phyloP scores from a whole-genome alignment of 2,888 invertebrate genomes.

The Coronaproctus castanopsis region DNA sequence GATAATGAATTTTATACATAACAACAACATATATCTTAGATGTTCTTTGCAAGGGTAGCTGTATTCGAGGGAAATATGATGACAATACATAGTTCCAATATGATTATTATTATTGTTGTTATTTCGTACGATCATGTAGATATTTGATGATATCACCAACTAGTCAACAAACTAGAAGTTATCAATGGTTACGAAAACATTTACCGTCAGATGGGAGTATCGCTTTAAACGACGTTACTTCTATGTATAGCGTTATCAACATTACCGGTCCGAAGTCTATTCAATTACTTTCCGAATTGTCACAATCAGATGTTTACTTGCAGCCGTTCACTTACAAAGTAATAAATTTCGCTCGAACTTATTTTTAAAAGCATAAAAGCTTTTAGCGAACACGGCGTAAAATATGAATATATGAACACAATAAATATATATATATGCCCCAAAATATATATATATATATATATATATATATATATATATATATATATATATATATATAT shows the following conservation, averaged over 20 bases:
- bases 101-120: no score
- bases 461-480: no score
- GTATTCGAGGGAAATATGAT: no score
- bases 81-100: no score
- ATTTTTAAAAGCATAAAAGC: not conserved
- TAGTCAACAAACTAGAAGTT: constrained; percentile 49
- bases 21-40: no score
- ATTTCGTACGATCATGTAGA: no score
- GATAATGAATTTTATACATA: no score
- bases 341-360: constrained; percentile 11
- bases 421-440: no score
- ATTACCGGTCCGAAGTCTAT: constrained; percentile 47
- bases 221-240: constrained; percentile 43
- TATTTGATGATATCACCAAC: constrained; percentile 62
- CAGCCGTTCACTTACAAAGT: constrained; percentile 43
- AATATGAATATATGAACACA: no score
- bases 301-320: constrained; percentile 36
- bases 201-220: constrained; percentile 38
- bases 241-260: constrained; percentile 50
- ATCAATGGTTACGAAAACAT: constrained; percentile 45
- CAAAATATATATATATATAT: no score
- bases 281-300: constrained; percentile 40
- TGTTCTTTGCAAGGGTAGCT: no score
- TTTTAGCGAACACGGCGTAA: not conserved
- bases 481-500: no score